These are phyloP conservation scores for Apocheima hispidaria DNA, from an alignment of 2,888 invertebrate genomes.

Conservation along the genomic window DNA sequence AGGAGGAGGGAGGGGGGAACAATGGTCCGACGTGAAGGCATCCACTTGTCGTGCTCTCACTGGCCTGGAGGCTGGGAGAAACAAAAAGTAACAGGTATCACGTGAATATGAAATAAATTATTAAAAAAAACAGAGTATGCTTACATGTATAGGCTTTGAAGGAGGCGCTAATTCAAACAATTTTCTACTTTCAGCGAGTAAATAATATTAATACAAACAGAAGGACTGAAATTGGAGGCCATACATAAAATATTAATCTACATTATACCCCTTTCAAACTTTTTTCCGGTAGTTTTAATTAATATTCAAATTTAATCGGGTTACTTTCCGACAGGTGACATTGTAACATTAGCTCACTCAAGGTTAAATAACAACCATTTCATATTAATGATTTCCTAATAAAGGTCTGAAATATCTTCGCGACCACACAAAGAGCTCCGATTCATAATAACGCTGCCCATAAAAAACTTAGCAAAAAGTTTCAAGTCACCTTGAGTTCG, in stretches of 20 bases:
- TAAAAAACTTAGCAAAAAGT: constrained; percentile 79
- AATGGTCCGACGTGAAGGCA: constrained; percentile 83
- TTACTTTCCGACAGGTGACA: not conserved
- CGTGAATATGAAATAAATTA: constrained; percentile 14
- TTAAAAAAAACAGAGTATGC: too few relatives aligned
- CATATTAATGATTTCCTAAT: constrained; percentile 37
- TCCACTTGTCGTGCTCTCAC: constrained; percentile 82
- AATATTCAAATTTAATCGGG: not conserved
- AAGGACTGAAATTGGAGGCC: too few relatives aligned
- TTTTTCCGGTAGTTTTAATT: too few relatives aligned
- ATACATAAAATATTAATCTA: too few relatives aligned
- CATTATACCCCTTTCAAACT: too few relatives aligned
- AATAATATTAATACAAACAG: too few relatives aligned
- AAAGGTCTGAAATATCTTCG: constrained; percentile 35
- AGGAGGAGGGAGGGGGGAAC: constrained; percentile 59
- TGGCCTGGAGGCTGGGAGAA: constrained; percentile 68
- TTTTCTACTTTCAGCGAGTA: too few relatives aligned
- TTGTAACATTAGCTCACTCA: not conserved
- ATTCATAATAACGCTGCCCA: constrained; percentile 71
- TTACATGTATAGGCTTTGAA: too few relatives aligned
- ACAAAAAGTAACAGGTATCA: constrained; percentile 50
- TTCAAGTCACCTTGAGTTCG: constrained; percentile 78
- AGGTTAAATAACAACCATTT: constrained; percentile 7
- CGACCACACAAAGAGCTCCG: constrained; percentile 74
- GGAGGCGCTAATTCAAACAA: too few relatives aligned